phyloP scores from a whole-genome alignment of 2,888 invertebrate species.

The Fragum fragum region DNA sequence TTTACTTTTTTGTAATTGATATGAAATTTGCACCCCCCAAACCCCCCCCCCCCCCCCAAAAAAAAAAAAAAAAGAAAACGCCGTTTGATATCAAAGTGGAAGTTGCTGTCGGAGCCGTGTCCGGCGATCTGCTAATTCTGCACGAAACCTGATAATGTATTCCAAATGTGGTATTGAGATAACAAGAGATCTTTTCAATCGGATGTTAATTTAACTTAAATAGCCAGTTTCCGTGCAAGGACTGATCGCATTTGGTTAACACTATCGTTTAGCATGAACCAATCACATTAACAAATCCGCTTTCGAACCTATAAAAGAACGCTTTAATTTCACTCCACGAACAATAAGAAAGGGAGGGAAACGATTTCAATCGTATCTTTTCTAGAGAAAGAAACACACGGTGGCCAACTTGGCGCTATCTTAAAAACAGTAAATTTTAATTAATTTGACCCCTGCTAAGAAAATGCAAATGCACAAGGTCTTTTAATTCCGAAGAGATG shows the following conservation, averaged over 20 bases:
- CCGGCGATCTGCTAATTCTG: too few relatives aligned
- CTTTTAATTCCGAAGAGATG: background rate
- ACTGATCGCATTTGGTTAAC: background rate
- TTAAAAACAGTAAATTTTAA: constrained; percentile 19
- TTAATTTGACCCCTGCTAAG: constrained; percentile 14
- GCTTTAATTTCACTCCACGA: background rate
- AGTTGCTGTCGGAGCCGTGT: too few relatives aligned
- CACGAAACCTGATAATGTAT: too few relatives aligned
- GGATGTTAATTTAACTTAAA: constrained; percentile 6
- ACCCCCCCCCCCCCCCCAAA: too few relatives aligned
- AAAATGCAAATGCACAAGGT: background rate
- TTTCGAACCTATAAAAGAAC: background rate
- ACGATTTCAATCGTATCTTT: background rate
- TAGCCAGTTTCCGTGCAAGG: background rate
- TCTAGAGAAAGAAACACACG: too few relatives aligned
- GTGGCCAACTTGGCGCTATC: background rate
- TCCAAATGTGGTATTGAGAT: too few relatives aligned
- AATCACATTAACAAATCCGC: background rate
- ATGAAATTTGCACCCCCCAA: too few relatives aligned
- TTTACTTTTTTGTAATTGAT: too few relatives aligned
- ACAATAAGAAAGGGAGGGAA: background rate
- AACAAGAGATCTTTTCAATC: background rate
- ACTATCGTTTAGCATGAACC: background rate
- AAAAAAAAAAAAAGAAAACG: too few relatives aligned
- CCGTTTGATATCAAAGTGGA: too few relatives aligned